Percentiles rank a stretch among this genome's conserved stretches.
phyloP scores from a whole-genome alignment of 2,113 vertebrate genomes.

The Ceyx cyanopectus region DNA sequence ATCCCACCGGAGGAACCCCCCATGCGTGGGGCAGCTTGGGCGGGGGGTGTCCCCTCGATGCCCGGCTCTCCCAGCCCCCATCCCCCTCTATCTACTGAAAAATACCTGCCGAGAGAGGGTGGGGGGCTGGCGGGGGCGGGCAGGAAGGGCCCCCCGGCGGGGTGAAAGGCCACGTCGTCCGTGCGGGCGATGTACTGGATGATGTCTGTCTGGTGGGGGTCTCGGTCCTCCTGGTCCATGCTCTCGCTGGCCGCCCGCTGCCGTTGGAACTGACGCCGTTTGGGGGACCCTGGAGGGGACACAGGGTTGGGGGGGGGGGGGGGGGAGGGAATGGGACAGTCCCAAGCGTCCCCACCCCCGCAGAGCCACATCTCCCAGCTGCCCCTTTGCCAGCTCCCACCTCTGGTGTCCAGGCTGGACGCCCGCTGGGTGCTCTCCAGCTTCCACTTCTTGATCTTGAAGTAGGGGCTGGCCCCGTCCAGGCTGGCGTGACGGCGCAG shows the following conservation, averaged over 20 bases:
- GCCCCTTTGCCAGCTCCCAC: conserved; percentile 63
- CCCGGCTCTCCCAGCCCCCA: background rate
- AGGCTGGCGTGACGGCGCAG: conserved; percentile 93
- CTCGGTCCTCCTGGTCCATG: conserved; percentile 90
- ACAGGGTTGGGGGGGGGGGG: background rate
- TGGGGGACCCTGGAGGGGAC: conserved; percentile 84
- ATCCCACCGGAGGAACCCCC: background rate
- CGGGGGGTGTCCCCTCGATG: background rate
- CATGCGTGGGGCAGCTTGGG: rapidly evolving
- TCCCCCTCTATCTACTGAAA: conserved; percentile 82
- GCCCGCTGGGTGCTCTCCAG: conserved; percentile 93
- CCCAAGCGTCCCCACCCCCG: rapidly evolving
- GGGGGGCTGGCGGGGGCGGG: conserved; percentile 86
- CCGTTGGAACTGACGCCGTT: conserved; percentile 93
- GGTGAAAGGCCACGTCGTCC: conserved; percentile 80
- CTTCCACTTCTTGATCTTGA: conserved; percentile 97
- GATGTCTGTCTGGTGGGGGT: conserved; percentile 84
- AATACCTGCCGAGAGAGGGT: conserved; percentile 98
- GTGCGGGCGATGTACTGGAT: conserved; percentile 94
- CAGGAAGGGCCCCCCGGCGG: conserved; percentile 79
- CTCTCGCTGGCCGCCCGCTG: conserved; percentile 96
- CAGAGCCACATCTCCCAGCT: rapidly evolving
- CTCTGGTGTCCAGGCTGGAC: conserved; percentile 94
- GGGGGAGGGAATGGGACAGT: background rate
- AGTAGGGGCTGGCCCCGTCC: conserved; percentile 94